A percentile compares a stretch with the other conserved stretches of the same genome.
phyloP scores from a whole-genome alignment of 2,888 invertebrate genomes.

The Orthosia gracilis region DNA sequence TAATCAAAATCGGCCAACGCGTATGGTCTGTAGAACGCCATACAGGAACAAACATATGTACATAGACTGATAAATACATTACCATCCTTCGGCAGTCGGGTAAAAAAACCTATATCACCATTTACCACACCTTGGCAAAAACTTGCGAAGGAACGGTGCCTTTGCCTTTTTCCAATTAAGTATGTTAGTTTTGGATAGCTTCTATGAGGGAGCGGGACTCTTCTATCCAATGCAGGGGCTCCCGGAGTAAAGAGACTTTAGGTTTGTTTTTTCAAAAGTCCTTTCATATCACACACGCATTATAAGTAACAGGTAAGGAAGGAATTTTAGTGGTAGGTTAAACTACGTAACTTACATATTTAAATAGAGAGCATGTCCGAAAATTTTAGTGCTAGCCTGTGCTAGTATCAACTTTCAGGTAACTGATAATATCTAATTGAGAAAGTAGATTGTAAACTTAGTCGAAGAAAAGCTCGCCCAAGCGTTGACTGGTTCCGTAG shows the following conservation, averaged over 20 bases:
- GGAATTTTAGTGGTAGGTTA: not conserved
- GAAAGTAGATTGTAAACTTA: not conserved
- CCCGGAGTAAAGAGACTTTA: no score
- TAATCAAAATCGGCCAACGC: no score
- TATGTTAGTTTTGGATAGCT: not conserved
- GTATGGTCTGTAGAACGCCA: no score
- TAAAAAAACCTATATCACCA: not conserved
- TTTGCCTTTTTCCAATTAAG: not conserved
- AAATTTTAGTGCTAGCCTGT: not conserved
- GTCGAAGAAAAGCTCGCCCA: not conserved
- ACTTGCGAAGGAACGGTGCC: no score
- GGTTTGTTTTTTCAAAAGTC: no score
- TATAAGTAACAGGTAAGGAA: no score
- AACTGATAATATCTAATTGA: not conserved
- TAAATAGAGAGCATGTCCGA: not conserved
- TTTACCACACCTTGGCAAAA: not conserved
- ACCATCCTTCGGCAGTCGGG: no score
- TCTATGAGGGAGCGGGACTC: not conserved
- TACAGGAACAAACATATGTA: no score
- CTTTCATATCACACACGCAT: no score
- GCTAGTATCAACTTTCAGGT: not conserved
- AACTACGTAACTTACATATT: not conserved
- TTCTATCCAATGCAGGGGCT: not conserved
- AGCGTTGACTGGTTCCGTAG: no score
- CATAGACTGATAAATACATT: no score